phyloP scores from a whole-genome alignment of 1,140 invertebrate species.

The Sminthurides bifidus region DNA sequence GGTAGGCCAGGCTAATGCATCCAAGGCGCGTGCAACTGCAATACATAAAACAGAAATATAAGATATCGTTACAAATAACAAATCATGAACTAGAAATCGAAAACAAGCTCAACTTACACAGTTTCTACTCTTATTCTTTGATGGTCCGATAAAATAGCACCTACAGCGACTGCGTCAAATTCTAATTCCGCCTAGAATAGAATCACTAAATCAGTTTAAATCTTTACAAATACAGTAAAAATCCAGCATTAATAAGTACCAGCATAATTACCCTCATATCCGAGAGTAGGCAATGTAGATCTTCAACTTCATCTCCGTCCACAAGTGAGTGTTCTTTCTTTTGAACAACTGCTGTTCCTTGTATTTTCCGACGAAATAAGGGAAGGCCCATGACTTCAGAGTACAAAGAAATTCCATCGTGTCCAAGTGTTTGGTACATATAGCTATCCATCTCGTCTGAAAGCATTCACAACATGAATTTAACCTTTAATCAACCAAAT shows the following conservation, averaged over 20 bases:
- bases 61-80: not conserved
- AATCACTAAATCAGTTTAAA: not conserved
- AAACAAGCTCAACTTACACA: conserved; percentile 59
- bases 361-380: conserved; percentile 69
- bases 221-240: not conserved
- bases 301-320: conserved; percentile 96
- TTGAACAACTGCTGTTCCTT: conserved; percentile 63
- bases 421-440: conserved; percentile 99
- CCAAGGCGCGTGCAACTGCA: conserved; percentile 74
- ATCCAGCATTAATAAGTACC: not conserved
- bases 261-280: conserved; percentile 58
- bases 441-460: conserved; percentile 93
- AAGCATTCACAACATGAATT: conserved; percentile 5
- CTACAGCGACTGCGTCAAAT: conserved; percentile 85
- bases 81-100: not conserved
- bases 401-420: conserved; percentile 82
- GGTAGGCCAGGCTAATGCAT: conserved; percentile 75
- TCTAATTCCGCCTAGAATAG: conserved; percentile 57
- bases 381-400: conserved; percentile 88
- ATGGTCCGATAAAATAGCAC: conserved; percentile 95
- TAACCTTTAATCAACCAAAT: not conserved
- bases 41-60: conserved; percentile 4
- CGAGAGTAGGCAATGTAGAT: conserved; percentile 74
- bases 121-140: conserved; percentile 94
- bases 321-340: conserved; percentile 72